These are phyloP conservation scores for Drosophila leonis DNA, from an alignment of 2,888 invertebrate genomes.

Conservation along the genomic window DNA sequence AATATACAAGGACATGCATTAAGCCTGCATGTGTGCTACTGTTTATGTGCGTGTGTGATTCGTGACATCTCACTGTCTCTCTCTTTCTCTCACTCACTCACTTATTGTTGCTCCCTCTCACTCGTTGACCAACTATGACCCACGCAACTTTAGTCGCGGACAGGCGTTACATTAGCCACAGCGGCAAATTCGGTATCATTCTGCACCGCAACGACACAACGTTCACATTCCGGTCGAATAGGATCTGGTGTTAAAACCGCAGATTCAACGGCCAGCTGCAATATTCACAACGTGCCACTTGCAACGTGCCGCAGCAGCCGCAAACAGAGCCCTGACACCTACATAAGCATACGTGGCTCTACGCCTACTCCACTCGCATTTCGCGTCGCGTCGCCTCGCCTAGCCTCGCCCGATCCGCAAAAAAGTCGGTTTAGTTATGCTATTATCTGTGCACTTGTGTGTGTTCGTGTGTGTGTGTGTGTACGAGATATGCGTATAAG, in stretches of 20 bases:
- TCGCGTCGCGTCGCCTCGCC: constrained; percentile 36
- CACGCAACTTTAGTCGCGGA: constrained; percentile 39
- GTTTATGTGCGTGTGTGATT: constrained; percentile 19
- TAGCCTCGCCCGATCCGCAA: constrained; percentile 41
- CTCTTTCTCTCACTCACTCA: neutral
- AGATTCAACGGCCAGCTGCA: constrained; percentile 62
- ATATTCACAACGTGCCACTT: constrained; percentile 69
- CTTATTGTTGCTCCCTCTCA: too few species aligned
- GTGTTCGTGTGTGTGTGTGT: neutral
- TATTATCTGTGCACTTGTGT: constrained; percentile 52
- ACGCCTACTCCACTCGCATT: constrained; percentile 27
- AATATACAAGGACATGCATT: constrained; percentile 22
- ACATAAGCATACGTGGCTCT: constrained; percentile 26
- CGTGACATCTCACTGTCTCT: neutral
- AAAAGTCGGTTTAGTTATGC: constrained; percentile 72
- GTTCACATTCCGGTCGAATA: constrained; percentile 23
- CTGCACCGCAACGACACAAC: constrained; percentile 20
- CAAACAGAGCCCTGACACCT: constrained; percentile 68
- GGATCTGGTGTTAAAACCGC: constrained; percentile 62
- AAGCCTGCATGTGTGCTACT: constrained; percentile 16
- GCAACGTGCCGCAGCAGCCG: constrained; percentile 57
- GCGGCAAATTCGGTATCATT: constrained; percentile 30
- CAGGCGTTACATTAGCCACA: constrained; percentile 46
- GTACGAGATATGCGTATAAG: constrained; percentile 17
- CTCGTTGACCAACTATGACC: constrained; percentile 49